These are phyloP conservation scores for Coendou prehensilis DNA, from an alignment of 2,797 vertebrate genomes.

Conservation along the genomic window DNA sequence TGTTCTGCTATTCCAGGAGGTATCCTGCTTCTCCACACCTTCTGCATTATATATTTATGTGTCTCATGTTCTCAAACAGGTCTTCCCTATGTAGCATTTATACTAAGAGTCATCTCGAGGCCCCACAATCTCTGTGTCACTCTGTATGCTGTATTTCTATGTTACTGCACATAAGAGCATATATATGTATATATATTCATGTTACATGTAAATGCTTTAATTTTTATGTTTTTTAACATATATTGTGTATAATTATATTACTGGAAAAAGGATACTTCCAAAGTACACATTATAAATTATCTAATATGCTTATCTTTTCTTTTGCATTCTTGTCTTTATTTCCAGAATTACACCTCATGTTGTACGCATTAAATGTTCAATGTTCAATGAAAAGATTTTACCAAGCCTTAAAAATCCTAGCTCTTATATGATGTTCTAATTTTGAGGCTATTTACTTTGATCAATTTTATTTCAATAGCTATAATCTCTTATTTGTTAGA, in stretches of 20 bases:
- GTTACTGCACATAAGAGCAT: neutral
- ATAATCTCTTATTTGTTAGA: neutral
- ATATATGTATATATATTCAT: too few species aligned
- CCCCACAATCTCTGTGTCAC: accelerated
- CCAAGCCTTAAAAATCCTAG: neutral
- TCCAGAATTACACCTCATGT: neutral
- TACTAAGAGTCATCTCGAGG: neutral
- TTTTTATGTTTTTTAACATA: neutral
- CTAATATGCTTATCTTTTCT: neutral
- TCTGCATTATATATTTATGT: neutral
- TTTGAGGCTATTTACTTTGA: neutral
- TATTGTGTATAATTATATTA: neutral
- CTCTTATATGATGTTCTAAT: neutral
- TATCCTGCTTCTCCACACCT: neutral
- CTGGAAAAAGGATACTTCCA: neutral
- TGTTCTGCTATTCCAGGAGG: neutral
- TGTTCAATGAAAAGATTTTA: neutral
- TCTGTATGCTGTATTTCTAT: neutral
- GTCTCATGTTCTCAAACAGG: neutral
- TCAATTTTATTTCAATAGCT: neutral
- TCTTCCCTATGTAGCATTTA: neutral
- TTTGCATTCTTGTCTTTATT: neutral
- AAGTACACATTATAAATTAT: neutral
- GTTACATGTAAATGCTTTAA: neutral
- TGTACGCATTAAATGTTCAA: neutral